A percentile compares a stretch with the other conserved stretches of the same genome.
These are phyloP conservation scores for Trochalopteron elliotii DNA, from an alignment of 2,113 vertebrate species.

Conservation along the genomic window DNA sequence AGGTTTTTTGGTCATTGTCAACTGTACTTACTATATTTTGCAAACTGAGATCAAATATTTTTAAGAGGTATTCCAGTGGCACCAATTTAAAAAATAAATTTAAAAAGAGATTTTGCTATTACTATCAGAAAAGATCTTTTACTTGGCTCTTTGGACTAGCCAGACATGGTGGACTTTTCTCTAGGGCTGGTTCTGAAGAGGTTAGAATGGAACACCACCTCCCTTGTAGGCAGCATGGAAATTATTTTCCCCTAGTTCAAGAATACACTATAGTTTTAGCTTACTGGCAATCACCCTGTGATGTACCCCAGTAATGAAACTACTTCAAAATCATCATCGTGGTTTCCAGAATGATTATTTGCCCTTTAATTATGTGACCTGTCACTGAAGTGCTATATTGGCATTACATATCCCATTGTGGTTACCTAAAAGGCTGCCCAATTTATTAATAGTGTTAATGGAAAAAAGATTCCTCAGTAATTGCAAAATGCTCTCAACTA, in stretches of 20 bases:
- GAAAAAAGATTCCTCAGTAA: neutral
- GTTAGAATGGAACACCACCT: neutral
- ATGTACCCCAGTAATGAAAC: neutral
- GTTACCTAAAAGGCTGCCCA: neutral
- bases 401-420: neutral
- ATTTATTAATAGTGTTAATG: neutral
- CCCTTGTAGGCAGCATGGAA: neutral
- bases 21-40: neutral
- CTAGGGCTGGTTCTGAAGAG: neutral
- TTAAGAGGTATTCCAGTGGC: neutral
- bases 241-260: neutral
- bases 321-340: neutral
- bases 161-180: neutral
- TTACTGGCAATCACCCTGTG: neutral
- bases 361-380: neutral
- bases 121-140: neutral
- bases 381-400: neutral
- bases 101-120: neutral
- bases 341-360: neutral
- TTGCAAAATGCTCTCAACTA: neutral
- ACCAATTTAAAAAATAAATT: neutral
- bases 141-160: neutral
- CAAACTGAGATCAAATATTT: neutral
- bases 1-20: accelerated
- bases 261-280: neutral